phyloP scores from a whole-genome alignment of 2,888 invertebrate genomes.

The Crepidodera aurea region DNA sequence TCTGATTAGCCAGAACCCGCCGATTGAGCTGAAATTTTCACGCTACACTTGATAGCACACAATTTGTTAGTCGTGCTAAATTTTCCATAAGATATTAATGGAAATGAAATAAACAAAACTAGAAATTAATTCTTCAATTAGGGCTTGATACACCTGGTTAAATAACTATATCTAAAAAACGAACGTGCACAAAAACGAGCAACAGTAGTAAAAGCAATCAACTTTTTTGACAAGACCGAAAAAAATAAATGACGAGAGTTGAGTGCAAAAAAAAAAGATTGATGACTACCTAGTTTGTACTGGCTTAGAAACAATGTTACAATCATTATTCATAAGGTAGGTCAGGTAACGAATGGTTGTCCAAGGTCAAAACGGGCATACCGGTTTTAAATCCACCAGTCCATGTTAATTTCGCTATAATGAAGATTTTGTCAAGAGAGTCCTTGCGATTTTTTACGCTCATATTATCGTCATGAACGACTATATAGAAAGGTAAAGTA shows the following conservation, averaged over 20 bases:
- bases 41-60: too few relatives aligned
- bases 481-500: too few relatives aligned
- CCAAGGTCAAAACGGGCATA: slow-evolving; percentile 31
- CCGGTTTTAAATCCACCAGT: slow-evolving; percentile 2
- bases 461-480: background rate
- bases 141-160: too few relatives aligned
- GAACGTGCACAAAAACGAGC: background rate
- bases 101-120: too few relatives aligned
- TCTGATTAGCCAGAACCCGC: too few relatives aligned
- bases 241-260: background rate
- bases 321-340: slow-evolving; percentile 32
- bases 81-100: too few relatives aligned
- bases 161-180: too few relatives aligned
- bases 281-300: background rate
- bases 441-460: slow-evolving; percentile 5
- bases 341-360: slow-evolving; percentile 33
- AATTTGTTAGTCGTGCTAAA: too few relatives aligned
- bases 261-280: background rate
- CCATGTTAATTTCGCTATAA: slow-evolving; percentile 7
- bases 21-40: too few relatives aligned
- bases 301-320: slow-evolving; percentile 34
- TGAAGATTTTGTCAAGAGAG: slow-evolving; percentile 5
- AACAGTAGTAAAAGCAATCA: slow-evolving; percentile 5
- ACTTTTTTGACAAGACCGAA: background rate
- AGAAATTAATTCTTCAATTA: background rate